These are phyloP conservation scores for Rhinoptilus africanus DNA, from an alignment of 2,113 vertebrate genomes.

Conservation along the genomic window DNA sequence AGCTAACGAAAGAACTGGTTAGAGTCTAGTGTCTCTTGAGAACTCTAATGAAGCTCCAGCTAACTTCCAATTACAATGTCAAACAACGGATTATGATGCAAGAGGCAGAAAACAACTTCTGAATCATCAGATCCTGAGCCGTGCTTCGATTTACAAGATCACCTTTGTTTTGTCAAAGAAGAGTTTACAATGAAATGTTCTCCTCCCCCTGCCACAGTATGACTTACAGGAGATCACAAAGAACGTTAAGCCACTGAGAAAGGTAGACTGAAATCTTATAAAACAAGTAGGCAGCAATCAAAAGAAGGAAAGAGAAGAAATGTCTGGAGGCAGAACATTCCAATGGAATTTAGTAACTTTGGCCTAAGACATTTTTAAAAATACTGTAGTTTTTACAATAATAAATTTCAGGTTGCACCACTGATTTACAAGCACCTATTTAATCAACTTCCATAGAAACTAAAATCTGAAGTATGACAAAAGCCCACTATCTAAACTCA, in stretches of 20 bases:
- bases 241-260: neutral
- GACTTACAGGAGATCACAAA: neutral
- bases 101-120: conserved; percentile 12
- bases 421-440: neutral
- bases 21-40: neutral
- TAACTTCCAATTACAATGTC: neutral
- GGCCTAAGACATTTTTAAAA: neutral
- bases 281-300: neutral
- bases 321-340: neutral
- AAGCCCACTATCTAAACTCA: neutral
- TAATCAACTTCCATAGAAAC: neutral
- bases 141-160: neutral
- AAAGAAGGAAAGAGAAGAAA: neutral
- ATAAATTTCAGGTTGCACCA: neutral
- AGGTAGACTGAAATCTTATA: neutral
- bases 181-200: neutral
- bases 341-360: neutral
- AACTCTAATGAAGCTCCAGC: neutral
- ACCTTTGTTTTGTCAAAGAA: neutral
- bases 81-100: conserved; percentile 29
- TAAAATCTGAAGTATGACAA: neutral
- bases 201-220: neutral
- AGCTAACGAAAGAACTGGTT: neutral
- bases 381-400: neutral
- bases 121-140: neutral